Percentiles rank a stretch among this genome's conserved stretches.
phyloP scores from a whole-genome alignment of 2,797 vertebrate species.

The Nothura maculosa region DNA sequence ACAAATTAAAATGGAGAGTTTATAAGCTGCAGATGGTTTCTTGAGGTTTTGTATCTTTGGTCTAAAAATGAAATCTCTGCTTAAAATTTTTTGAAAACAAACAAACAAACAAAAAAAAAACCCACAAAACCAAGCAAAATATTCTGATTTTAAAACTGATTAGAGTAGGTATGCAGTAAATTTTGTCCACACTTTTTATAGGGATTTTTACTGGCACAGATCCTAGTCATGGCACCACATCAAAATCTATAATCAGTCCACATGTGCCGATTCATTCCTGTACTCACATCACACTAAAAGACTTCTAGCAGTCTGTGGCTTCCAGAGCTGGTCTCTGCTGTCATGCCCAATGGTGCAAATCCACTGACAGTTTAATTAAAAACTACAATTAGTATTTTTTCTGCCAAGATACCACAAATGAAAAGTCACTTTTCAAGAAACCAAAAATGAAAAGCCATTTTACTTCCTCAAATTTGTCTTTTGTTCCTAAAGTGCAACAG shows the following conservation, averaged over 20 bases:
- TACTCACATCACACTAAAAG: background rate
- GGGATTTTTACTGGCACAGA: conserved; percentile 18
- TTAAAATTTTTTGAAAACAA: conserved; percentile 1
- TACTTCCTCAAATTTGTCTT: background rate
- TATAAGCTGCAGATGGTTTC: conserved; percentile 58
- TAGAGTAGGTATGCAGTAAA: background rate
- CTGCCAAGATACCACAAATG: background rate
- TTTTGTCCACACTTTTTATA: conserved; percentile 54
- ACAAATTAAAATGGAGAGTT: conserved; percentile 25
- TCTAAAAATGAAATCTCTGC: conserved; percentile 24
- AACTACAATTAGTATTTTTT: background rate
- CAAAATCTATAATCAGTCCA: conserved; percentile 8
- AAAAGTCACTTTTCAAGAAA: background rate
- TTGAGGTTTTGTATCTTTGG: conserved; percentile 38
- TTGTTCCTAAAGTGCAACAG: background rate
- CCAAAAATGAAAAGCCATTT: background rate
- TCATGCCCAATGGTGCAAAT: background rate
- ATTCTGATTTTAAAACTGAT: conserved; percentile 30
- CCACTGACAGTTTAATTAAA: conserved; percentile 26
- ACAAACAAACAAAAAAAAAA: background rate
- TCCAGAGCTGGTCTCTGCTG: background rate
- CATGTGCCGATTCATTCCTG: background rate
- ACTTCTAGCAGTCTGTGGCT: background rate
- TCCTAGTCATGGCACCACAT: conserved; percentile 30
- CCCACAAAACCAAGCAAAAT: background rate